Evolutionary conservation across 2,797 vertebrate species (phyloP).

Genomic region (Phoxinus dragarum): DNA sequence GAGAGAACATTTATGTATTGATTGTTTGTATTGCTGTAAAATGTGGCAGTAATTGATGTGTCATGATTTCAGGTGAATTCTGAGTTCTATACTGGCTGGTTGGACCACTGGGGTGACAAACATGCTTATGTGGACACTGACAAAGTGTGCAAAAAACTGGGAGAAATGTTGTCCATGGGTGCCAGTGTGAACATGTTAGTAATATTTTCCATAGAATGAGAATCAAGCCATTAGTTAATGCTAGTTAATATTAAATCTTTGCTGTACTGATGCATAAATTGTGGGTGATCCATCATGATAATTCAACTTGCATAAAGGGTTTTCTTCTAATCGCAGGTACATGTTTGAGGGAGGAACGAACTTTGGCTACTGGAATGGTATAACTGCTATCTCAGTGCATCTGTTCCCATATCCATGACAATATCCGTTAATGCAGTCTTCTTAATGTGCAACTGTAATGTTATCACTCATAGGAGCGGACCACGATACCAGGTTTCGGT

Average conservation of each 20-base stretch:
- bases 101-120: slow-evolving; percentile 94
- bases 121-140: slow-evolving; percentile 78
- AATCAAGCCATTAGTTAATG: neutral
- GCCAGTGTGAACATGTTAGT: slow-evolving; percentile 95
- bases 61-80: slow-evolving; percentile 89
- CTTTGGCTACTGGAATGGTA: slow-evolving; percentile 98
- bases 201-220: neutral
- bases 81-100: slow-evolving; percentile 97
- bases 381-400: neutral
- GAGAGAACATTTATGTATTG: neutral
- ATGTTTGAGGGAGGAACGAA: slow-evolving; percentile 99
- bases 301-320: neutral
- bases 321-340: slow-evolving; percentile 81
- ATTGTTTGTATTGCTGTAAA: neutral
- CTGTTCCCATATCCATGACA: neutral
- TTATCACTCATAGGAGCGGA: slow-evolving; percentile 84
- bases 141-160: slow-evolving; percentile 80
- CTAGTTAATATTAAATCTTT: neutral
- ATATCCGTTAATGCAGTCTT: neutral
- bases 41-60: neutral
- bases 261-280: neutral
- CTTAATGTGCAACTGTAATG: neutral
- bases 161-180: slow-evolving; percentile 86
- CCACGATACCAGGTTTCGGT: slow-evolving; percentile 84
- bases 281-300: neutral